phyloP scores from a whole-genome alignment of 1,140 invertebrate genomes.

The Tachypleus tridentatus region DNA sequence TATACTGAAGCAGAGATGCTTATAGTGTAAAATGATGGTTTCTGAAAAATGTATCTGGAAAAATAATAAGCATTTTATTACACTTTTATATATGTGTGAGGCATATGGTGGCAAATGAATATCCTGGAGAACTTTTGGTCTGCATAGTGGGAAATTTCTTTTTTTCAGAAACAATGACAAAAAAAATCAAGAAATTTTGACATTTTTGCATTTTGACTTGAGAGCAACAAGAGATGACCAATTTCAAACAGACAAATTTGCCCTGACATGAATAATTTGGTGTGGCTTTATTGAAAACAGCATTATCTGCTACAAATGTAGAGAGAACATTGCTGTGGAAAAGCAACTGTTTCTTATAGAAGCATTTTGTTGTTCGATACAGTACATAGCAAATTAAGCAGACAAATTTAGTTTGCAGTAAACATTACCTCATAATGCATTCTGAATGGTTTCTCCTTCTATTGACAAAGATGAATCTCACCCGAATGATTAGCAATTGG shows the following conservation, averaged over 20 bases:
- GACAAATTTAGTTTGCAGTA: constrained; percentile 20
- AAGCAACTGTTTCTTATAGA: constrained; percentile 15
- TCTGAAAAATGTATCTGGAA: too few species aligned
- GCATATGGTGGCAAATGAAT: too few species aligned
- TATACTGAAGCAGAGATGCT: too few species aligned
- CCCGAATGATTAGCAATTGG: background rate
- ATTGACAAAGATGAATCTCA: constrained; percentile 13
- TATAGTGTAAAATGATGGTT: too few species aligned
- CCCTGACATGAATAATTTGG: constrained; percentile 12
- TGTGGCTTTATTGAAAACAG: constrained; percentile 17
- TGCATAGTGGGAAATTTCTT: background rate
- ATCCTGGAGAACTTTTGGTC: background rate
- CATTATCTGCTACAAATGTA: constrained; percentile 11
- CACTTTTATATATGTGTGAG: too few species aligned
- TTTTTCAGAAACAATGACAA: constrained; percentile 6
- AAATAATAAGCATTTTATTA: too few species aligned
- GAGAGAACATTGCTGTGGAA: constrained; percentile 12
- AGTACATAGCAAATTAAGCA: constrained; percentile 17
- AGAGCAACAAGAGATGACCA: constrained; percentile 3
- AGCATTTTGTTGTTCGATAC: constrained; percentile 12
- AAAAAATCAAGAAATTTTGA: constrained; percentile 6
- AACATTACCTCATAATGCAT: constrained; percentile 17
- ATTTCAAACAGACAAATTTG: constrained; percentile 12
- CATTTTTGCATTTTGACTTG: constrained; percentile 13
- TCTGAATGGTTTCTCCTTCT: constrained; percentile 14